phyloP scores from a whole-genome alignment of 1,140 invertebrate genomes.

The Nasonia longicornis region DNA sequence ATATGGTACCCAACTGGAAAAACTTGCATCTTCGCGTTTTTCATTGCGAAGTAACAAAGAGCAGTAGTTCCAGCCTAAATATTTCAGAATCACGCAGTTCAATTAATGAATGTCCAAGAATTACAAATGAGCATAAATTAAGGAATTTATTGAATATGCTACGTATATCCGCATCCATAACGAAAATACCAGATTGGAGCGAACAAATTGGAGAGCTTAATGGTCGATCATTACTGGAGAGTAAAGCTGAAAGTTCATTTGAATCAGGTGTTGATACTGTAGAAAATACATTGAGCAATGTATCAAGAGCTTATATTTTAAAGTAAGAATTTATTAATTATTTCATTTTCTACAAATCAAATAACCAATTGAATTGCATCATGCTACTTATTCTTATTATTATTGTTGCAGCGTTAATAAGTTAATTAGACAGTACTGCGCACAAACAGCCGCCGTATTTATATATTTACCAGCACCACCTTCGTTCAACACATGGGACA shows the following conservation, averaged over 20 bases:
- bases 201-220: constrained; percentile 56
- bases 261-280: constrained; percentile 55
- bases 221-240: constrained; percentile 57
- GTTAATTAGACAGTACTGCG: constrained; percentile 79
- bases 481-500: constrained; percentile 65
- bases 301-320: constrained; percentile 64
- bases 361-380: background rate
- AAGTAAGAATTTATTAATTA: constrained; percentile 55
- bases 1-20: constrained; percentile 90
- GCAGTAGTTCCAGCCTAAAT: constrained; percentile 56
- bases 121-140: constrained; percentile 70
- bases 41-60: constrained; percentile 76
- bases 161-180: constrained; percentile 75
- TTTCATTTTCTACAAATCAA: background rate
- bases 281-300: constrained; percentile 59
- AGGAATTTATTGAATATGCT: constrained; percentile 74
- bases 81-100: constrained; percentile 60
- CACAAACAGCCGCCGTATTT: constrained; percentile 84
- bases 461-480: constrained; percentile 87
- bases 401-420: constrained; percentile 79
- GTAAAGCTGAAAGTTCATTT: constrained; percentile 57
- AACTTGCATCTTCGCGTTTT: constrained; percentile 86
- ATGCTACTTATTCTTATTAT: constrained; percentile 36
- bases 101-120: constrained; percentile 56
- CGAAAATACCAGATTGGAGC: constrained; percentile 68